Evolutionary conservation across 2,113 vertebrate species (phyloP), one percentile per base, ranked within the genome.

Genomic region (Coryphaenoides rupestris): DNA sequence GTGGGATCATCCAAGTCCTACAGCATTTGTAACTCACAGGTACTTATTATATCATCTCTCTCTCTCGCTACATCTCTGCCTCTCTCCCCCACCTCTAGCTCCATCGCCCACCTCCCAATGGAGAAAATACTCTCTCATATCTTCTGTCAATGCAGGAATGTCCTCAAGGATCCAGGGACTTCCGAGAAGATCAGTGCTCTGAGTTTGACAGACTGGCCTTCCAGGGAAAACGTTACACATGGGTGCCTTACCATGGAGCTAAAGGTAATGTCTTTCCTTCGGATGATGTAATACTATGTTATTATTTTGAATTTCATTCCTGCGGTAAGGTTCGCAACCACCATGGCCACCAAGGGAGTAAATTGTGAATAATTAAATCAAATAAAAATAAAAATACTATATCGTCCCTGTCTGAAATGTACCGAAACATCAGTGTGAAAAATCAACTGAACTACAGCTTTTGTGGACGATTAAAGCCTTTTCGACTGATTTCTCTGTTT

Each of bases 211-310:
- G 82, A 24, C 68, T 14, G 5, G 89, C 92, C 67, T 95, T 96
- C 74, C 91, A 94, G 79, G 91, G 92, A 10, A 92, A 89, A 65
- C 85, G 65, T 56, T 92, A 93, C 79, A 80, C 87, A 19, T 98
- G 95, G 95, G 85, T 94, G 65, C 94, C 96, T 0, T 95, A 95
- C 78, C 94, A 94, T 13, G 94, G 92, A 86, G 94, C 95, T 96
- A 80, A 75, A 54, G 10, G 2, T 19, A 15, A 12, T 45, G 16
- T 49, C 14, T 21, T 58, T 28, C n/a, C n/a, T n/a, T n/a, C n/a
- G n/a, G n/a, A n/a, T n/a, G n/a, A n/a, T n/a, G n/a, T n/a, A n/a
- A n/a, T n/a, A n/a, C n/a, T n/a, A n/a, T n/a, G n/a, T n/a, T n/a
- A n/a, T n/a, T n/a, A n/a, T 6, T 17, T 49, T 16, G 0, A 5